Percentiles rank a stretch among this genome's conserved stretches.
These are phyloP conservation scores for Abramis brama DNA, from an alignment of 2,113 vertebrate genomes.

Conservation along the genomic window DNA sequence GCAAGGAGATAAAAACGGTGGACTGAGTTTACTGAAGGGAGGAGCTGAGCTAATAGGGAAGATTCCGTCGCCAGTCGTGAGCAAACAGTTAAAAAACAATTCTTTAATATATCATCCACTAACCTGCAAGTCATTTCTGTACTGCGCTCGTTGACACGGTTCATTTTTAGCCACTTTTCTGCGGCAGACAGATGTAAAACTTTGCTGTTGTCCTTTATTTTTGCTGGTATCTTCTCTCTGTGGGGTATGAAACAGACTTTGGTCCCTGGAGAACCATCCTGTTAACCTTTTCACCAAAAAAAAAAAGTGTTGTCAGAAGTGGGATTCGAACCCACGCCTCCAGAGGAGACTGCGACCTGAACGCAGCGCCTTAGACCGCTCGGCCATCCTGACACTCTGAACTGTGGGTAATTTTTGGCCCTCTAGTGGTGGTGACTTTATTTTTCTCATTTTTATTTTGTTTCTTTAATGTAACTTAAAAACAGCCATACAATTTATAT, in stretches of 20 bases:
- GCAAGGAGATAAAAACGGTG: too few relatives aligned
- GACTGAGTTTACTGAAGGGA: too few relatives aligned
- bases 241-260: not conserved
- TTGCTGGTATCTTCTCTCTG: not conserved
- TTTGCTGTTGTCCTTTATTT: not conserved
- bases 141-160: not conserved
- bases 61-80: too few relatives aligned
- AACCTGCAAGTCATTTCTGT: not conserved
- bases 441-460: not conserved
- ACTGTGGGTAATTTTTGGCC: not conserved
- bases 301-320: conserved; percentile 54
- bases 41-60: too few relatives aligned
- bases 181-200: not conserved
- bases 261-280: not conserved
- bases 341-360: conserved; percentile 67
- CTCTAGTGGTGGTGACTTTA: not conserved
- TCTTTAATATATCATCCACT: not conserved
- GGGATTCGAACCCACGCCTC: conserved; percentile 70
- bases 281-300: not conserved
- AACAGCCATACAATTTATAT: not conserved
- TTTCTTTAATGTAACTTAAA: not conserved
- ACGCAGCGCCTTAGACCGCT: conserved; percentile 69
- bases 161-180: not conserved
- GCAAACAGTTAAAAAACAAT: too few relatives aligned
- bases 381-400: conserved; percentile 64